Evolutionary conservation across 2,888 invertebrate species (phyloP).

Genomic region (Drosophila stalkeri): DNA sequence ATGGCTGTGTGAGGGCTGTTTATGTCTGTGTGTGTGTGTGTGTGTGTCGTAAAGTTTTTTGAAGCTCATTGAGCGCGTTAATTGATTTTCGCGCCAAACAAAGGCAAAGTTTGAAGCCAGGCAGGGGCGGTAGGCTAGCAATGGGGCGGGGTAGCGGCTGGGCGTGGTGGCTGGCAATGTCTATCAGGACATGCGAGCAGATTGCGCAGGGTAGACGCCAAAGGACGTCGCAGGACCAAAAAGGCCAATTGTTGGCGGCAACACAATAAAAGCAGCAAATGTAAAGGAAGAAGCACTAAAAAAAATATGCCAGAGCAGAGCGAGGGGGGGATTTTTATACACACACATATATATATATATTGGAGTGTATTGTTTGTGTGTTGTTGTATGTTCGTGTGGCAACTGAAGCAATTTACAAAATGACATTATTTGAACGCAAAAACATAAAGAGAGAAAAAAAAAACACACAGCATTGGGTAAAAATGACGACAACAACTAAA

Average conservation of each 20-base stretch:
- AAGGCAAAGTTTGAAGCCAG: constrained; percentile 68
- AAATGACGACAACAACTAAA: constrained; percentile 74
- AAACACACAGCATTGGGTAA: constrained; percentile 34
- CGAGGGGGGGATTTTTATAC: constrained; percentile 1
- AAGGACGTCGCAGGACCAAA: constrained; percentile 49
- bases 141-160: neutral
- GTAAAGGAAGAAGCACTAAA: constrained; percentile 66
- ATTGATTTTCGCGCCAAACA: constrained; percentile 78
- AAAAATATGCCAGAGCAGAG: constrained; percentile 64
- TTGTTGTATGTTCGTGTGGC: constrained; percentile 12
- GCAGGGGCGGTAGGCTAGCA: neutral
- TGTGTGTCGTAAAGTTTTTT: constrained; percentile 60
- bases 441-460: constrained; percentile 56
- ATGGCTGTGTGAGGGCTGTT: constrained; percentile 17
- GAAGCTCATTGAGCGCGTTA: constrained; percentile 74
- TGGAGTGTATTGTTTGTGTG: constrained; percentile 18
- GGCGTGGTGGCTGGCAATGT: neutral
- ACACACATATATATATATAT: neutral
- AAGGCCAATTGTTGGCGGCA: constrained; percentile 74
- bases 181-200: constrained; percentile 22
- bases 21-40: constrained; percentile 13
- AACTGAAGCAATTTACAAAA: constrained; percentile 78
- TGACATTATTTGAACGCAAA: constrained; percentile 79
- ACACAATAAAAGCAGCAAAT: constrained; percentile 59
- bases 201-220: constrained; percentile 37